Base-by-base conservation (phyloP, 2,113 vertebrate genomes). In the Corythaixoides concolor region DNA sequence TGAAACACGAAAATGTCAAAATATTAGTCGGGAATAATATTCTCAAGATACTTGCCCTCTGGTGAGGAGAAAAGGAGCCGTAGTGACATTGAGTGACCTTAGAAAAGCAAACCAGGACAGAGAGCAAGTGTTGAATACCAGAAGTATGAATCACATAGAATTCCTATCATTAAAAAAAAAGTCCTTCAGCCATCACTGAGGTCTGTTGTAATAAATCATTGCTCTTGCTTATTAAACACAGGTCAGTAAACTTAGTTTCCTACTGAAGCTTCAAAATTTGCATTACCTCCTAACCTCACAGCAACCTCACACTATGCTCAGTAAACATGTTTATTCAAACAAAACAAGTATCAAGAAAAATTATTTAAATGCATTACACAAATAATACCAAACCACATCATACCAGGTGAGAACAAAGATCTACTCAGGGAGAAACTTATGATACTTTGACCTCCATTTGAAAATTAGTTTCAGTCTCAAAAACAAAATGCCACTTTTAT, bases 161-260 rank as follows among this genome's bases (percentile, higher is more conserved):
- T 62, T 14, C 53, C 89, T 89, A 58, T 50, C 72, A 89, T 91
- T 89, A 94, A 90, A 90, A 75, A 75, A 55, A 37, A 43, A 69
- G 11, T 95, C 73, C 89, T 97, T 94, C 67, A 84, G 22, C 77
- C 47, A 8, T 58, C 47, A 90, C 33, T 49, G 67, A 85, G 79
- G 75, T 79, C 75, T 95, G 60, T 39, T 94, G 91, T 66, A 93
- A 97, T 87, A 96, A 97, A 94, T 84, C 64, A 86, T 87, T 96
- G 85, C 77, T 97, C 95, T 95, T 96, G 79, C 97, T 97, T 95
- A 95, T 90, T 80, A 88, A 96, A 88, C 85, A 89, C 50, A 94
- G 93, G 83, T 97, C 90, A 93, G 87, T 82, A 96, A 93, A 96
- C 78, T 88, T 88, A 76, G 53, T 45, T 68, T 88, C 69, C 43